Evolutionary conservation across 2,113 vertebrate genomes (phyloP), one percentile per base, ranked within the genome.

Genomic region (Peucedramus taeniatus): DNA sequence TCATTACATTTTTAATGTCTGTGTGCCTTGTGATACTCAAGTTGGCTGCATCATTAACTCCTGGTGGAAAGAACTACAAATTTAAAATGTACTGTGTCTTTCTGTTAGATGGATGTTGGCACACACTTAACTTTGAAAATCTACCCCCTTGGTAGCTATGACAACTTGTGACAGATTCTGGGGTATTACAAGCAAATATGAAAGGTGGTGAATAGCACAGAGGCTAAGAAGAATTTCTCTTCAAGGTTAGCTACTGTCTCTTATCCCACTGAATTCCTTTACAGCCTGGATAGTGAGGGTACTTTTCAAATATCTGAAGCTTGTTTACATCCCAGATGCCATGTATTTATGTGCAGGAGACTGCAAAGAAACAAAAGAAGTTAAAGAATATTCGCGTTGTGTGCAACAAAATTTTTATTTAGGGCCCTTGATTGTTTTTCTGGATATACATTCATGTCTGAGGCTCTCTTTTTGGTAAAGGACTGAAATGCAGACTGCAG

Each of bases 71-170:
- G 20, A 86, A n/a, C 33, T 77, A 59, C 10, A 51, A 24, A 70
- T 86, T 86, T 83, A 77, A 88, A 66, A 76, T 42, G 17, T 66
- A 10, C 11, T 79, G 7, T 72, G 2, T 88, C 54, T 88, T 90
- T 77, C 59, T 77, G 17, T 66, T 69, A 63, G 84, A 88, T 66
- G 22, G 26, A 77, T 90, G 13, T 51, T 96, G 85, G 66, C 59
- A 69, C 65, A 16, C 21, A 56, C 20, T 71, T 83, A 68, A 87
- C 76, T 91, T 87, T 65, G 37, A 86, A 94, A 96, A 90, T 83
- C 75, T 92, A 64, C 33, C 92, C 84, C 50, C 6, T 65, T 80
- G 39, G 78, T 91, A 97, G 59, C 74, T 91, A 80, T 95, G 94
- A 91, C 90, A 94, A 83, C 75, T 87, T 37, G 33, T 44, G 59